Evolutionary conservation across 2,797 vertebrate species (phyloP), one percentile per base, ranked within the genome.

Genomic region (Sebastes elongatus): DNA sequence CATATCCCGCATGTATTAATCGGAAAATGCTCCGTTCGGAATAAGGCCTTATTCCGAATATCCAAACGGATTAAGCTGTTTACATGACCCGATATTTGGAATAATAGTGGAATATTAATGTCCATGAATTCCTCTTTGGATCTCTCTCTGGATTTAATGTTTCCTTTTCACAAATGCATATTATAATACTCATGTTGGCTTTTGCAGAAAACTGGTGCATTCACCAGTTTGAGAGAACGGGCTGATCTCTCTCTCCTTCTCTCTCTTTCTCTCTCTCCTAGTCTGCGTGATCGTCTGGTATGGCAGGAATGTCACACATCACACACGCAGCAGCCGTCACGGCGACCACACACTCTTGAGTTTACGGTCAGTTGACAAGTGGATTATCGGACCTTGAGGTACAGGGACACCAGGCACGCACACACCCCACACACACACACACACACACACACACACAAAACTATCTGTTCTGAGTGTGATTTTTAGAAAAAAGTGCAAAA

Each of bases 291-390:
- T 88, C 56, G 78, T 94, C 88, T 94, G 95, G 93, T 92, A 96
- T 96, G 94, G 78, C 82, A 89, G 89, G 94, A 96, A 95, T 95
- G 93, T 92, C 89, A 93, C 90, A 94, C 92, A 85, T 87, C 86
- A 82, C 86, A 84, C 82, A 87, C 75, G 57, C 84, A 64, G 85
- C 85, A 80, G 78, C 88, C 84, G 83, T 87, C 88, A 64, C 42
- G 55, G 80, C 82, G 80, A 86, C 90, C 86, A 86, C 92, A 89
- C 89, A 90, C 85, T 86, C 81, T 73, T 38, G 69, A 76, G 82
- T 94, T 94, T 93, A 93, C 88, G 84, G 84, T 91, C 85, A 80
- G 85, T 93, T 93, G 91, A 94, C 94, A 89, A 92, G 90, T 84
- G 91, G 93, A 93, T 92, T 93, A 92, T 86, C 73, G 63, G 85